Base-by-base conservation (phyloP, 2,888 invertebrate genomes). In the Dasypolia templi region DNA sequence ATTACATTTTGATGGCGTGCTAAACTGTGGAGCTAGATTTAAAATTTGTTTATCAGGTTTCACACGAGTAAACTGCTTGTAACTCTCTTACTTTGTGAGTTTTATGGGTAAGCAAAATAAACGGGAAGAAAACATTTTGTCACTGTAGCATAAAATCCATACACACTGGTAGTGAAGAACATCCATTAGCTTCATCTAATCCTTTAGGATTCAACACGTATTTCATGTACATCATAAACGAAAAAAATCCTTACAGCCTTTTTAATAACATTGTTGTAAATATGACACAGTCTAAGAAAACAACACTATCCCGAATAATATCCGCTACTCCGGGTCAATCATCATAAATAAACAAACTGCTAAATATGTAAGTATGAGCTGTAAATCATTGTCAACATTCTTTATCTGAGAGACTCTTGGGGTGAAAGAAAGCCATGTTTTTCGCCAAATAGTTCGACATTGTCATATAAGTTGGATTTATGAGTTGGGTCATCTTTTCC, bases 301-400 rank as follows among this genome's bases (percentile, higher is more conserved):
- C 75, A 79, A 69, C 72, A 69, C 51, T 72, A 58, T 9, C 73
- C 72, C 77, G 75, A 78, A 83, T 85, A 83, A 85, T 80, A 77
- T 73, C 32, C 51, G 56, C 61, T 79, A 42, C 82, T 72, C 61
- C 68, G 77, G 72, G 74, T 56, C 58, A 74, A 66, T 81, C 66
- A 65, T 85, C 77, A 79, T 83, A 85, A 81, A 85, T 85, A 85
- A 70, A 74, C 72, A 76, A 75, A 61, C 72, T 72, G 51, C 78
- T 81, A 79, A 83, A 85, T 85, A 81, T 76, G 79, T 79, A 81
- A 81, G 83, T 56, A 67, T 42, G 55, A 67, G 72, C 79, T 66
- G 75, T 85, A 82, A 82, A 85, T 85, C 85, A 85, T 77, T 85
- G 85, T 85, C 82, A 76, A 82, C 75, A 61, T 81, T 49, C 65